These are phyloP conservation scores for Entomobrya proxima DNA, from an alignment of 2,888 invertebrate species.

Conservation along the genomic window DNA sequence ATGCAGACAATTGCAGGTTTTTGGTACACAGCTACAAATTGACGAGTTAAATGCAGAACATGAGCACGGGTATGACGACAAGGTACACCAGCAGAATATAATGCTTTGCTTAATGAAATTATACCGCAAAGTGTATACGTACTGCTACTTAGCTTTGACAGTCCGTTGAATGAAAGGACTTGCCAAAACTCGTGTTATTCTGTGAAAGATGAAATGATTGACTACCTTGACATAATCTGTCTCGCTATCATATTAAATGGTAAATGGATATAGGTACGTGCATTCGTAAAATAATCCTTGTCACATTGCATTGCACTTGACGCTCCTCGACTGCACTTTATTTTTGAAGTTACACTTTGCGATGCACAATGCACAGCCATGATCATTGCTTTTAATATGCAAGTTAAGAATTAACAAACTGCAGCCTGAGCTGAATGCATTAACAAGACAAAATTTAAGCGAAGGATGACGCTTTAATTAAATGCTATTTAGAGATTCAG, in stretches of 20 bases:
- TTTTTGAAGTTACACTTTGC: neutral
- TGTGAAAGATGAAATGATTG: conserved; percentile 40
- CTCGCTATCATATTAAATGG: neutral
- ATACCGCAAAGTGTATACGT: too few species aligned
- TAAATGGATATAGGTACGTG: neutral
- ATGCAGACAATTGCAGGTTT: too few species aligned
- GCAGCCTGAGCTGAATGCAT: neutral
- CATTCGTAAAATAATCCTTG: neutral
- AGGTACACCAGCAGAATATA: too few species aligned
- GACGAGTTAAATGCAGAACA: too few species aligned
- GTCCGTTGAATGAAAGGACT: conserved; percentile 49
- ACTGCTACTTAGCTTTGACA: conserved; percentile 17
- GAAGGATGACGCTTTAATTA: neutral
- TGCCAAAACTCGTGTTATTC: conserved; percentile 35
- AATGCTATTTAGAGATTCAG: neutral
- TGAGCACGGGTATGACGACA: too few species aligned
- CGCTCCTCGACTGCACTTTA: too few species aligned
- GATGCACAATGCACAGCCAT: too few species aligned
- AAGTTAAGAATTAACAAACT: neutral
- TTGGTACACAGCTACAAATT: too few species aligned
- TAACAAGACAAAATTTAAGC: neutral
- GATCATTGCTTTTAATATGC: neutral
- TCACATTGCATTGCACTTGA: neutral
- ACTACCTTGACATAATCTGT: conserved; percentile 53
- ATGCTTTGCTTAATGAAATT: conserved; percentile 2